Evolutionary conservation across 2,888 invertebrate species (phyloP), one percentile per base, ranked within the genome.

Genomic region (Vandiemenella viatica): DNA sequence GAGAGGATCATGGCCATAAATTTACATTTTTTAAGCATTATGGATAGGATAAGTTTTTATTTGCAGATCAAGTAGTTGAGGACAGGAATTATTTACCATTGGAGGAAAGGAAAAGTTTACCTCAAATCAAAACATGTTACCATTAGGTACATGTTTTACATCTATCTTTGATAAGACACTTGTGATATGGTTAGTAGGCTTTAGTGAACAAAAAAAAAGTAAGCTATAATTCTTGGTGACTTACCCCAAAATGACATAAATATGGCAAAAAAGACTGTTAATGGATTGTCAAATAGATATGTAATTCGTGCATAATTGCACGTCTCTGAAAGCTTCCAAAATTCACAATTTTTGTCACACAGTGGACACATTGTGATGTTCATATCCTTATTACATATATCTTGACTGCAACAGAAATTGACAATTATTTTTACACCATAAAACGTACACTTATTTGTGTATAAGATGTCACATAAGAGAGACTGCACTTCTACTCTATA

Each of bases 231-330:
- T n/a, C n/a, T n/a, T n/a, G n/a, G n/a, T n/a, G n/a, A 57, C 63
- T 63, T 59, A 72, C 72, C 74, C 89, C 89, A 89, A 52, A 89
- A 71, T 1, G 84, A 79, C 85, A 90, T 87, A 58, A 86, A 76
- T 45, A 80, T 71, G 3, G 87, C 83, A 66, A 88, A 88, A 53
- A 77, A 71, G 37, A 87, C 77, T 0, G 87, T 87, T 43, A 79
- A 75, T 45, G 79, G 75, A 67, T 90, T 90, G 65, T 90, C 89
- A 61, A 90, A 81, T 41, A 88, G 67, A 62, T 85, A 81, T n/a
- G 83, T 82, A 45, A 82, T 70, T 62, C 74, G 73, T 4, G 87
- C 73, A 58, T 84, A 81, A 15, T 71, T 65, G 61, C 89, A 89
- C 16, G 80, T 80, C 49, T 78, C 77, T 46, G 70, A 71, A 18